Evolutionary conservation across 2,113 vertebrate species (phyloP).

Genomic region (Polyodon spathula): DNA sequence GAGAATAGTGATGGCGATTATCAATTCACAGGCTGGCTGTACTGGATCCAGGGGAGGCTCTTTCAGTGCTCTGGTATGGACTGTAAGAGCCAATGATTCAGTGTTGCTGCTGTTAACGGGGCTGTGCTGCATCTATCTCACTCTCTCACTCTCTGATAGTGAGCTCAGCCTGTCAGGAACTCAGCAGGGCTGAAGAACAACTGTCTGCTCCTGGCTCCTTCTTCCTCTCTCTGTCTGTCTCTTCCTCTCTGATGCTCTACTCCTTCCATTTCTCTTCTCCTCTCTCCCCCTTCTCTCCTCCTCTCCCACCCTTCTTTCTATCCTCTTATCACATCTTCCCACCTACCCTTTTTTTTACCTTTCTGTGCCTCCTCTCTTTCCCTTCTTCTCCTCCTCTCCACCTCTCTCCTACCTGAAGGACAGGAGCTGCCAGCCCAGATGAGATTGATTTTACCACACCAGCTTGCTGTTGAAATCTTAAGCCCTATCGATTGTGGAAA

Average conservation of each 20-base stretch:
- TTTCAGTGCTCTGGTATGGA: too few species aligned
- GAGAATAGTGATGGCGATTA: too few species aligned
- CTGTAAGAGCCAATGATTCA: too few species aligned
- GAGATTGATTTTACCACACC: constrained; percentile 55
- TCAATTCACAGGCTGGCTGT: too few species aligned
- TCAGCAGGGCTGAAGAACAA: too few species aligned
- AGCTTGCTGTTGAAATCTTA: constrained; percentile 57
- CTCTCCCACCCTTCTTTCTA: not conserved
- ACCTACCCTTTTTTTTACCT: not conserved
- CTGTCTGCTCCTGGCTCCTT: not conserved
- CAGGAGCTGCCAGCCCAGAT: constrained; percentile 19
- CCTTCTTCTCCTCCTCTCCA: not conserved
- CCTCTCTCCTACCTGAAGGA: not conserved
- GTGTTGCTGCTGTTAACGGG: too few species aligned
- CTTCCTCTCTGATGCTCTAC: constrained; percentile 1
- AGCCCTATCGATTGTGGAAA: constrained; percentile 55
- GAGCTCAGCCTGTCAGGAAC: too few species aligned
- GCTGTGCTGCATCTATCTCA: too few species aligned
- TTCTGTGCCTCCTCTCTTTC: not conserved
- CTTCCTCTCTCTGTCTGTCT: not conserved
- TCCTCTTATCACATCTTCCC: not conserved
- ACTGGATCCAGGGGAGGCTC: too few species aligned
- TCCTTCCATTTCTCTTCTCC: not conserved
- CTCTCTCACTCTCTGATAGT: too few species aligned
- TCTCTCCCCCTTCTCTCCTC: not conserved